Conservation (phyloP, 2,797 vertebrate species). For the Ispidina picta region DNA sequence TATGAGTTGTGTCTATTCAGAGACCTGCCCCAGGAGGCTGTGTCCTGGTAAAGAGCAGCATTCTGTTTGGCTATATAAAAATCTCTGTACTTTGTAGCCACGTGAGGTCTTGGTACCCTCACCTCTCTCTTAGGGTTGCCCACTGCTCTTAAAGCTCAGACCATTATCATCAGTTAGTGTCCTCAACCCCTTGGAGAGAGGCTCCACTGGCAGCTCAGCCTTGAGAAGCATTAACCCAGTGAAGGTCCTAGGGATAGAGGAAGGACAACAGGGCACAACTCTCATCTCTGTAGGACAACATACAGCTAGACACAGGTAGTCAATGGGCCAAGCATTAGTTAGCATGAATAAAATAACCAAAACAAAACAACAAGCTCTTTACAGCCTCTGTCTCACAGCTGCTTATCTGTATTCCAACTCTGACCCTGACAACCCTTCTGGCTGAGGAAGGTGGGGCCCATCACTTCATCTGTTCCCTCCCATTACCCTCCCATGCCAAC, state of each 20-base stretch:
- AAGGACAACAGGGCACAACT: not conserved
- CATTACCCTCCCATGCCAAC: not conserved
- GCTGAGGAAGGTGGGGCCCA: not conserved
- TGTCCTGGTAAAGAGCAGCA: not conserved
- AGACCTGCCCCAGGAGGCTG: not conserved
- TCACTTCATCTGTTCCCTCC: not conserved
- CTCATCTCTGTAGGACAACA: not conserved
- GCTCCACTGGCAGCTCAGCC: not conserved
- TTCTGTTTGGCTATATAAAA: not conserved
- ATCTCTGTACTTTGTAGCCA: not conserved
- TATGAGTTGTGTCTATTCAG: not conserved
- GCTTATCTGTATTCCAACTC: slow-evolving; percentile 7
- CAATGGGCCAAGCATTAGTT: not conserved
- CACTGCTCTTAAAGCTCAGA: not conserved
- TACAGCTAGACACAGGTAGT: not conserved
- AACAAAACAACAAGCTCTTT: not conserved
- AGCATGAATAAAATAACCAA: not conserved
- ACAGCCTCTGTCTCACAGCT: slow-evolving; percentile 9
- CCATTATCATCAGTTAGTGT: not conserved
- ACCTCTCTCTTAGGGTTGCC: not conserved
- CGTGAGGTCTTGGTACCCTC: not conserved
- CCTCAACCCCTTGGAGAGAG: not conserved
- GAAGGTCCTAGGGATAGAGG: not conserved
- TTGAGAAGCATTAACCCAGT: not conserved
- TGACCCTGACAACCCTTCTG: not conserved